Percentiles rank a stretch among this genome's conserved stretches.
These are phyloP conservation scores for Zaprionus davidi DNA, from an alignment of 1,140 invertebrate species.

Conservation along the genomic window DNA sequence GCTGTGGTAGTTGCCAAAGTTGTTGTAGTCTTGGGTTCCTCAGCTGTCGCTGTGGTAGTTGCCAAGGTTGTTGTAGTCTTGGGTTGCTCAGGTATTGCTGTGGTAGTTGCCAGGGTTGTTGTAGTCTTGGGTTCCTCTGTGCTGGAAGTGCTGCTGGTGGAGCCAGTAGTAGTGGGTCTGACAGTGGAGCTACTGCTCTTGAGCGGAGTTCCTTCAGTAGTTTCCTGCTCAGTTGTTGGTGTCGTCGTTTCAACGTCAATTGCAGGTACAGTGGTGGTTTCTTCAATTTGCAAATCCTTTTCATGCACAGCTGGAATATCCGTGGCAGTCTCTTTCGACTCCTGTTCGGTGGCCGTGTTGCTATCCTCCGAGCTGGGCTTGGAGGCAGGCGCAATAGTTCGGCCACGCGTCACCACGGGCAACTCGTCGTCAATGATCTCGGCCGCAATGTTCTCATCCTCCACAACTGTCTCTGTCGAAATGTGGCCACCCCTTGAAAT, in stretches of 20 bases:
- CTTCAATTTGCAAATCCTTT: not conserved
- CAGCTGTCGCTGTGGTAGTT: no score
- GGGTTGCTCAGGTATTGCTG: not conserved
- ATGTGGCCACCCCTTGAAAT: conserved; percentile 56
- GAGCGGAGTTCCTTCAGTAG: not conserved
- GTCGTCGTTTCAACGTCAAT: conserved; percentile 3
- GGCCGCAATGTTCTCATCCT: conserved; percentile 68
- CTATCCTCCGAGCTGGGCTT: conserved; percentile 47
- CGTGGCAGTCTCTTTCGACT: conserved; percentile 42
- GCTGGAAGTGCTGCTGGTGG: not conserved
- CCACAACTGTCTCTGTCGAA: conserved; percentile 24
- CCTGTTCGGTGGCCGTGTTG: conserved; percentile 62
- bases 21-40: not conserved
- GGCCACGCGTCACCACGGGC: conserved; percentile 24
- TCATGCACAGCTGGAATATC: not conserved
- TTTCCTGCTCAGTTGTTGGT: not conserved
- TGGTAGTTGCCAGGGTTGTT: conserved; percentile 1
- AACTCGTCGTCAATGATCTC: conserved; percentile 64
- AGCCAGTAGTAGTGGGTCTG: not conserved
- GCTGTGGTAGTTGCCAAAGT: conserved; percentile 1
- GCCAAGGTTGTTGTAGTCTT: no score
- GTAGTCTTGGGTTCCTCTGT: not conserved
- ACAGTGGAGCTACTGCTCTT: not conserved
- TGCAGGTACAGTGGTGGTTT: conserved; percentile 7
- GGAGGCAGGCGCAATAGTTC: conserved; percentile 49